Base-by-base conservation (phyloP, 2,113 vertebrate genomes). In the Cepphus grylle region DNA sequence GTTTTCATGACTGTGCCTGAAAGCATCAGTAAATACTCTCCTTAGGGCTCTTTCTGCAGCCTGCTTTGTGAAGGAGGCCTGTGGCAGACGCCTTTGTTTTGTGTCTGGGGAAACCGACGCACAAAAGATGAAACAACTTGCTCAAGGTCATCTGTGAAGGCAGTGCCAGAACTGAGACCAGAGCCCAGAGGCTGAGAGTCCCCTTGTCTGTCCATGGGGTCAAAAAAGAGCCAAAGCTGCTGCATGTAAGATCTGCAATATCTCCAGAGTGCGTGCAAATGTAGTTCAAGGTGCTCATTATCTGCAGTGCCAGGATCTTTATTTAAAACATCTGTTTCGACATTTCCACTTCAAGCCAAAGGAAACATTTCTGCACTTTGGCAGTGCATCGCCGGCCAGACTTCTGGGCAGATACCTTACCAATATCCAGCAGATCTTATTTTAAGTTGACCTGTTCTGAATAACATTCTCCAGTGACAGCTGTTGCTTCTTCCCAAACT, bases 231-330 rank as follows among this genome's bases (percentile, higher is more conserved):
- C 11, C 67, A 62, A 20, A 52, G 29, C 22, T 65, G 17, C 61
- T 52, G 23, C 2, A 1, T 55, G 36, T 32, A 50, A 63, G 27
- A 65, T 81, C 43, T 84, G 89, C 56, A 63, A 6, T 59, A 45
- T 49, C 61, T 79, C 77, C 40, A 56, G 30, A 38, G 17, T 50
- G 6, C 40, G 23, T 21, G 49, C 5, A 69, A 55, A 32, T 53
- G 22, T 0, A 76, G 36, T 84, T 81, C 0, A 1, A 69, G 0
- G 3, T 72, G 19, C 19, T 86, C 0, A 0, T 49, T 94, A 32
- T 52, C 22, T 73, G 30, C 36, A 76, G 34, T 49, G 49, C 61
- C 78, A 80, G 78, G 30, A 43, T 56, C 43, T 61, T 91, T 76
- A 69, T 90, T 90, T 85, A 65, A 93, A 95, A 87, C 43, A n/a